phyloP scores from a whole-genome alignment of 2,888 invertebrate genomes.

The Agonopterix subpropinquella region DNA sequence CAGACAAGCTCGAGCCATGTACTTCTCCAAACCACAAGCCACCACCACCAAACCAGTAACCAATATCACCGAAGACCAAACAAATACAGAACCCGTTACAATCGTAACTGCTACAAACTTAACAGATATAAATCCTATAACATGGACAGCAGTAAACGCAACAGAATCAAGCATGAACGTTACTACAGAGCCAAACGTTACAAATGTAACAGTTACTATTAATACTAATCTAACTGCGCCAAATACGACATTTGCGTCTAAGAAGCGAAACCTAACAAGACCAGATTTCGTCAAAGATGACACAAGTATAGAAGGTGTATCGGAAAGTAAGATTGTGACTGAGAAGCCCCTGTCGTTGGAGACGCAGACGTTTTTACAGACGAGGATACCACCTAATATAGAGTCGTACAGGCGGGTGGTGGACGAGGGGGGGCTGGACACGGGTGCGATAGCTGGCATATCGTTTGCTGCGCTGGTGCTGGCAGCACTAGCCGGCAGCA shows the following conservation, averaged over 20 bases:
- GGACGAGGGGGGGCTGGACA: constrained; percentile 67
- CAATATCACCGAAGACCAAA: constrained; percentile 17
- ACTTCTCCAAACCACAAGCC: constrained; percentile 46
- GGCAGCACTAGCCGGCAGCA: constrained; percentile 78
- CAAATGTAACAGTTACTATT: constrained; percentile 28
- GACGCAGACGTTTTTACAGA: constrained; percentile 53
- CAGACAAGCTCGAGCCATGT: constrained; percentile 55
- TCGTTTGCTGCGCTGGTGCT: constrained; percentile 80
- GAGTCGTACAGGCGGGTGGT: constrained; percentile 59
- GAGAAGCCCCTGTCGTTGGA: constrained; percentile 64
- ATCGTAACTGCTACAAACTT: constrained; percentile 11
- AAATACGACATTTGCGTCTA: constrained; percentile 43
- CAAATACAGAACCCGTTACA: not conserved
- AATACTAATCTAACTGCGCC: constrained; percentile 38
- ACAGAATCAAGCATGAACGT: constrained; percentile 13
- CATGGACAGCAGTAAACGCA: constrained; percentile 47
- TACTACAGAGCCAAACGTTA: constrained; percentile 15
- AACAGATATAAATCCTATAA: constrained; percentile 31
- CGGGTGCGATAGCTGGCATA: constrained; percentile 80
- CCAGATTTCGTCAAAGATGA: constrained; percentile 54
- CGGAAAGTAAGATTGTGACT: constrained; percentile 61
- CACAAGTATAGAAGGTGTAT: constrained; percentile 34
- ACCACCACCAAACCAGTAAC: constrained; percentile 32
- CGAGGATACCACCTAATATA: constrained; percentile 56
- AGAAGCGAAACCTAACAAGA: constrained; percentile 50